Evolutionary conservation across 2,888 invertebrate species (phyloP), one percentile per base, ranked within the genome.

Genomic region (Liodrosophila aerea): DNA sequence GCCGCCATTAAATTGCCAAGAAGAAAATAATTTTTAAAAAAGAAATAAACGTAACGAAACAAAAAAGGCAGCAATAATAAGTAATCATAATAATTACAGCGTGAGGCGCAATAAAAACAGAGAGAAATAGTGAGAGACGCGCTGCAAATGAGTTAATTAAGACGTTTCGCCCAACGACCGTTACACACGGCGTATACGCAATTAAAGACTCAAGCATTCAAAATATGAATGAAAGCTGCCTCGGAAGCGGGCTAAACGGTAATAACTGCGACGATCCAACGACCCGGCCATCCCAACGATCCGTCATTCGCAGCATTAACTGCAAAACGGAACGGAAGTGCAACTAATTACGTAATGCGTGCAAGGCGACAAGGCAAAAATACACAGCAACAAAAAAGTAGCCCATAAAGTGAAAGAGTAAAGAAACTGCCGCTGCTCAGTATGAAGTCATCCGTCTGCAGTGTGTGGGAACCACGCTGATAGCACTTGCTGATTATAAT

Each of bases 121-220:
- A 36, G 13, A 16, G 31, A 30, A 15, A 44, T 16, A 31, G 40
- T 37, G 13, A 59, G 72, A 73, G 49, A 65, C 64, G 56, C 65
- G 58, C 76, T 66, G 64, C 61, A 39, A 74, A 68, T 71, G 74
- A 81, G 69, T 80, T 80, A 80, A 80, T 80, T 80, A 80, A 80
- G 77, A 77, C 84, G 59, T 71, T 84, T 84, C 68, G 74, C 81
- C 78, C 78, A 80, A 60, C 82, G 71, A 81, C 77, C 84, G 82
- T 84, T 74, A 66, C 81, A 71, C 18, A 67, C 78, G 75, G 75
- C 78, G 78, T 84, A 80, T 84, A 84, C 78, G 74, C 78, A 80
- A 80, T 80, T 80, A 80, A 77, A 68, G 40, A 45, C 64, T 33
- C 47, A 66, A 61, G 68, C 84, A 78, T 78, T 78, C 68, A 64